Percentiles rank a stretch among this genome's conserved stretches.
phyloP scores from a whole-genome alignment of 2,888 invertebrate genomes.

The Meteorus colon region DNA sequence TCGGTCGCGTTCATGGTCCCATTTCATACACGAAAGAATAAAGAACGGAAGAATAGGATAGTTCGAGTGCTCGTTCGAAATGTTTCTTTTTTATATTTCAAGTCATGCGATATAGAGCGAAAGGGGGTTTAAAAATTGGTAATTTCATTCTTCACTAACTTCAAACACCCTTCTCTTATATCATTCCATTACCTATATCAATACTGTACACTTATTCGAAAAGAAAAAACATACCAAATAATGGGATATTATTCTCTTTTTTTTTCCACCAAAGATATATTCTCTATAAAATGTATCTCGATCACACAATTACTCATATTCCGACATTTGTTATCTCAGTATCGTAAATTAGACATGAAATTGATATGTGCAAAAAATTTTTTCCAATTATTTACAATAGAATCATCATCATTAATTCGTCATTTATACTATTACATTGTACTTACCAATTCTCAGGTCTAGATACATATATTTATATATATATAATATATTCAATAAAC shows the following conservation, averaged over 20 bases:
- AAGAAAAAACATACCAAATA: not conserved
- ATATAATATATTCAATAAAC: not conserved
- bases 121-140: not conserved
- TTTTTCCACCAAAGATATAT: not conserved
- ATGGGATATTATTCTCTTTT: not conserved
- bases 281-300: not conserved
- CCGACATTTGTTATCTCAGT: not conserved
- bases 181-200: not conserved
- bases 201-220: not conserved
- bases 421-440: not conserved
- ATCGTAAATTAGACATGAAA: not conserved
- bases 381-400: slow-evolving; percentile 30
- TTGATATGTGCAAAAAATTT: slow-evolving; percentile 40
- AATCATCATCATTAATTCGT: slow-evolving; percentile 15
- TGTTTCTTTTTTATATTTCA: not conserved
- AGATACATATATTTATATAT: not conserved
- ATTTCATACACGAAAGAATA: not conserved
- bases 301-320: not conserved
- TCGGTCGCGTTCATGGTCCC: slow-evolving; percentile 1
- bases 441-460: not conserved
- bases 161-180: not conserved
- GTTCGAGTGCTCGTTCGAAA: no score
- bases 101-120: not conserved
- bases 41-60: not conserved
- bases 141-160: not conserved